Base-by-base conservation (phyloP, 2,888 invertebrate genomes). In the Drosophila ezoana region DNA sequence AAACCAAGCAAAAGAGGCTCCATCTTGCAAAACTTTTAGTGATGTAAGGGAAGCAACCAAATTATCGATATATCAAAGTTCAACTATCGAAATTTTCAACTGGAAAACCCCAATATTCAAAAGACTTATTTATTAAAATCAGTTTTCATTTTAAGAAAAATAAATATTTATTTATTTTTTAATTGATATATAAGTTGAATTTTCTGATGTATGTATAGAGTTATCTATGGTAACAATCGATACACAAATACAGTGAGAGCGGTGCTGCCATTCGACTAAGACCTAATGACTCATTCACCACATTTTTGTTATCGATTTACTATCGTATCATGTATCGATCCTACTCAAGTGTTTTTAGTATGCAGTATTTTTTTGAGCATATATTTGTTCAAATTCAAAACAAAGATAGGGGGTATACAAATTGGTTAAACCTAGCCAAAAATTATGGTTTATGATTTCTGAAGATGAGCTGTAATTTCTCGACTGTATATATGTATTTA, bases 1-100 rank as follows among this genome's bases (percentile, higher is more conserved):
- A 91, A 92, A 91, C 87, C 91, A 92, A 92, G 92, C 92, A 92
- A 92, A 92, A 92, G 83, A 87, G 91, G 91, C 90, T 89, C 90
- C 90, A 91, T 91, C 89, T 91, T 91, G 91, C 87, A 86, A 90
- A 90, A 81, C 84, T 90, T 85, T 89, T 87, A 90, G 76, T 85
- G 90, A 90, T 85, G 84, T 73, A 49, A 72, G 60, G 52, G 45
- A 76, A 64, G 57, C 44, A 68, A 63, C 37, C 20, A 6, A 33
- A 11, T 33, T 64, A 89, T 90, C 72, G 79, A 66, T 77, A 58
- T 53, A 38, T 44, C 1, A 5, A 13, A 28, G 14, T 48, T 16
- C 8, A 63, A 23, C 28, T 63, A 65, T 76, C 70, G 76, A 35
- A 35, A 14, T 49, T 4, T 18, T 18, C 1, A 2, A 14, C 2